Conservation (phyloP, 2,888 invertebrate species). For the Axea sp. region DNA sequence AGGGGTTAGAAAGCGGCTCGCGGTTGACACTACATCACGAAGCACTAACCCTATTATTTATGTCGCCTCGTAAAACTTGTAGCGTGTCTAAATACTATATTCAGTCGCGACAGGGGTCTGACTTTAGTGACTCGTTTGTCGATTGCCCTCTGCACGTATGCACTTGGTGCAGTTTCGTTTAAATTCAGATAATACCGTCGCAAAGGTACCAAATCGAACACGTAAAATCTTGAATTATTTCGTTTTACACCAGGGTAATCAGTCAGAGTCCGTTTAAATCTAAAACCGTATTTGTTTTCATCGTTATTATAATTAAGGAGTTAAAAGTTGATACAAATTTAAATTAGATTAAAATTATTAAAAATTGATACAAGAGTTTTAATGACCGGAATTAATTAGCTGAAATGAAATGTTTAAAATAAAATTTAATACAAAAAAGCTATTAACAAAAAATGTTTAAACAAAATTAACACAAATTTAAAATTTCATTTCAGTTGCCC, state of each 20-base stretch:
- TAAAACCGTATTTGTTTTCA: too few relatives aligned
- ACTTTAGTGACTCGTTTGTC: conserved; percentile 56
- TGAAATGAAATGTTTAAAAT: too few relatives aligned
- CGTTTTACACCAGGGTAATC: conserved; percentile 39
- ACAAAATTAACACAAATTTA: conserved; percentile 5
- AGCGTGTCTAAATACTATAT: conserved; percentile 75
- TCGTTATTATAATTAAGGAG: too few relatives aligned
- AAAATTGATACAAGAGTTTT: too few relatives aligned
- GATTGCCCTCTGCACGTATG: conserved; percentile 54
- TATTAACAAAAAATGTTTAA: too few relatives aligned
- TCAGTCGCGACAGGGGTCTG: conserved; percentile 54
- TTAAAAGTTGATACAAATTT: too few relatives aligned
- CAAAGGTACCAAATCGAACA: conserved; percentile 48
- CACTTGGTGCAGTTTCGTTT: conserved; percentile 19
- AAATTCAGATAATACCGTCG: conserved; percentile 52
- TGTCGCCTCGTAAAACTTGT: conserved; percentile 77
- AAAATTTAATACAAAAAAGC: too few relatives aligned
- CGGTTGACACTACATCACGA: conserved; percentile 76
- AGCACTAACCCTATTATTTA: conserved; percentile 77
- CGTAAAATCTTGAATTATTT: conserved; percentile 55
- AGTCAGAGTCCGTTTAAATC: conserved; percentile 37
- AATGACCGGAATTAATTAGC: too few relatives aligned
- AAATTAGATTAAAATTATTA: too few relatives aligned
- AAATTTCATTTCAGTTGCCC: conserved; percentile 82
- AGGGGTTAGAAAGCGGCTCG: conserved; percentile 47